Percentiles rank a stretch among this genome's conserved stretches.
phyloP scores from a whole-genome alignment of 2,797 vertebrate species.

The Poeciliopsis turneri region DNA sequence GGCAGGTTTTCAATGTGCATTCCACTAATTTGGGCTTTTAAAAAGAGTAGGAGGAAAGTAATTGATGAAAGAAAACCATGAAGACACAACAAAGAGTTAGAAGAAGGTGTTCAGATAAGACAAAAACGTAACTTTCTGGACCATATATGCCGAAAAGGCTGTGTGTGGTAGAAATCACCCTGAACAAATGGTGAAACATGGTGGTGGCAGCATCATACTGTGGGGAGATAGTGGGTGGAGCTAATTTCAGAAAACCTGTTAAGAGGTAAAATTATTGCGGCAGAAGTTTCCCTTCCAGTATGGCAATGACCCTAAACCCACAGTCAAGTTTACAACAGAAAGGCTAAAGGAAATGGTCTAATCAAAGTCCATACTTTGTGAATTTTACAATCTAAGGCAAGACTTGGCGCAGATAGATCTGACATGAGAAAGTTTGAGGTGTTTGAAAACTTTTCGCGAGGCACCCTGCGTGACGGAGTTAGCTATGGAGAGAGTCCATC shows the following conservation, averaged over 20 bases:
- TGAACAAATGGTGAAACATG: not conserved
- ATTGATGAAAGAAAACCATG: not conserved
- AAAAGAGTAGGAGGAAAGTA: not conserved
- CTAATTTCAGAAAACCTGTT: not conserved
- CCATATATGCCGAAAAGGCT: not conserved
- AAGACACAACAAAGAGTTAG: not conserved
- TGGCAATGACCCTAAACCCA: not conserved
- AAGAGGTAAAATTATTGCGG: not conserved
- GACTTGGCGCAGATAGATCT: not conserved
- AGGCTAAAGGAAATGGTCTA: not conserved
- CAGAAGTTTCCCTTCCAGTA: not conserved
- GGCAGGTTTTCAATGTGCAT: not conserved
- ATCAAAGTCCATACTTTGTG: not conserved
- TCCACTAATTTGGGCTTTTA: not conserved
- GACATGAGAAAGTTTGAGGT: not conserved
- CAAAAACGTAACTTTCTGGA: not conserved
- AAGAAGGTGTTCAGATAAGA: not conserved
- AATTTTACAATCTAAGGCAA: not conserved
- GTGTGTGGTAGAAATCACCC: not conserved
- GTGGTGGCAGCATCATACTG: not conserved
- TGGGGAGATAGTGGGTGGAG: not conserved
- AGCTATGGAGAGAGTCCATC: constrained; percentile 42
- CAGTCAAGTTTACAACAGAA: not conserved
- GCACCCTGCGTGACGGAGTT: constrained; percentile 5
- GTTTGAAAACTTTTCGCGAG: not conserved